These are phyloP conservation scores for Phoxinus phoxinus DNA, from an alignment of 2,113 vertebrate genomes.

Conservation along the genomic window DNA sequence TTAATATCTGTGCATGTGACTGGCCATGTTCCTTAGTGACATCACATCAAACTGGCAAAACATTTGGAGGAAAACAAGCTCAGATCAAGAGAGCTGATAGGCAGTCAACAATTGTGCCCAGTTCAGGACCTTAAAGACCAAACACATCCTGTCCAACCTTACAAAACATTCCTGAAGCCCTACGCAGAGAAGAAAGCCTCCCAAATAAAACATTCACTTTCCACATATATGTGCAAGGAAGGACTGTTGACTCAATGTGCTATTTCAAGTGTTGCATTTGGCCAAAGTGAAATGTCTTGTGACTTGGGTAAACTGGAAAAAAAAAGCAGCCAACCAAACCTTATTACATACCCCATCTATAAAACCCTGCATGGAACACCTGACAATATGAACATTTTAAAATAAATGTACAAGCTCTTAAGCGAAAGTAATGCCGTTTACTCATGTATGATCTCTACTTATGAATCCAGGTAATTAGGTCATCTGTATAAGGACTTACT, in stretches of 20 bases:
- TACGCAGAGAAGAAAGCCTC: constrained; percentile 51
- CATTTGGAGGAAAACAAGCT: background rate
- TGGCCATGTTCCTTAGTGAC: background rate
- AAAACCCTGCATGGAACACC: background rate
- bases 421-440: background rate
- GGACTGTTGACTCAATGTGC: constrained; percentile 54
- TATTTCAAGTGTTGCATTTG: constrained; percentile 37
- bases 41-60: background rate
- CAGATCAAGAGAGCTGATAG: constrained; percentile 2
- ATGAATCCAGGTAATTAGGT: background rate
- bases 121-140: background rate
- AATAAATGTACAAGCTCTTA: background rate
- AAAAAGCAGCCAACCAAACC: constrained; percentile 1
- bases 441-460: background rate
- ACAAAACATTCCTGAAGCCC: constrained; percentile 51
- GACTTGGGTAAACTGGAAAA: constrained; percentile 42
- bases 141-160: constrained; percentile 22
- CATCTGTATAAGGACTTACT: background rate
- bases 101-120: background rate
- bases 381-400: background rate
- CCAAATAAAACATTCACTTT: constrained; percentile 64
- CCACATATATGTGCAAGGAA: background rate
- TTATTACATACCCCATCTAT: background rate
- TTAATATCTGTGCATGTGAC: background rate
- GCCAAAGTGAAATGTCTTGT: constrained; percentile 54